phyloP scores from a whole-genome alignment of 2,888 invertebrate species.

The Ligdia adustata region DNA sequence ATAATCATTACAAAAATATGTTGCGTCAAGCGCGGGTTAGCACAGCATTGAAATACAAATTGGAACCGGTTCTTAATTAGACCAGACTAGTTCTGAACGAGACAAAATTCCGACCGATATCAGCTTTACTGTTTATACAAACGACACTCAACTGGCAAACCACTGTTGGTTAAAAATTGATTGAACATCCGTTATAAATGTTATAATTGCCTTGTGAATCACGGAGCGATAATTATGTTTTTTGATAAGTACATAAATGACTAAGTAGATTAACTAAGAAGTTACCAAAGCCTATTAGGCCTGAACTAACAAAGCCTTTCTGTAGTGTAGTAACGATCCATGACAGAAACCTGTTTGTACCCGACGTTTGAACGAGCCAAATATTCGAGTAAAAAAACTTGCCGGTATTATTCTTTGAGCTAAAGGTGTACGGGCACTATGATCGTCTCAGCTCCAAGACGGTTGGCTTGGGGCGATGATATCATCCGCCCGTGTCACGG shows the following conservation, averaged over 20 bases:
- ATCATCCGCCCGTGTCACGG: slow-evolving; percentile 44
- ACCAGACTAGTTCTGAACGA: slow-evolving; percentile 35
- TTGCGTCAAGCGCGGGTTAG: slow-evolving; percentile 40
- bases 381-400: slow-evolving; percentile 10
- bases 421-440: slow-evolving; percentile 46
- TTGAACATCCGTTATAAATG: slow-evolving; percentile 11
- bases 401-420: slow-evolving; percentile 13
- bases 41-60: slow-evolving; percentile 36
- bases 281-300: slow-evolving; percentile 6
- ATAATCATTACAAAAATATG: slow-evolving; percentile 39
- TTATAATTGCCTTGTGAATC: slow-evolving; percentile 14
- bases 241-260: background rate
- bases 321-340: slow-evolving; percentile 2
- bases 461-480: slow-evolving; percentile 48
- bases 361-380: slow-evolving; percentile 14
- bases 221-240: slow-evolving; percentile 12
- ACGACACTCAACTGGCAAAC: background rate
- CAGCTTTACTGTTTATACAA: background rate
- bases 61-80: slow-evolving; percentile 37
- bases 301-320: slow-evolving; percentile 4
- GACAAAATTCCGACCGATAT: slow-evolving; percentile 10
- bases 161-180: background rate
- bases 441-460: slow-evolving; percentile 35
- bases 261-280: background rate
- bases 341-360: slow-evolving; percentile 16